phyloP scores from a whole-genome alignment of 2,797 vertebrate genomes.

The Characodon lateralis region DNA sequence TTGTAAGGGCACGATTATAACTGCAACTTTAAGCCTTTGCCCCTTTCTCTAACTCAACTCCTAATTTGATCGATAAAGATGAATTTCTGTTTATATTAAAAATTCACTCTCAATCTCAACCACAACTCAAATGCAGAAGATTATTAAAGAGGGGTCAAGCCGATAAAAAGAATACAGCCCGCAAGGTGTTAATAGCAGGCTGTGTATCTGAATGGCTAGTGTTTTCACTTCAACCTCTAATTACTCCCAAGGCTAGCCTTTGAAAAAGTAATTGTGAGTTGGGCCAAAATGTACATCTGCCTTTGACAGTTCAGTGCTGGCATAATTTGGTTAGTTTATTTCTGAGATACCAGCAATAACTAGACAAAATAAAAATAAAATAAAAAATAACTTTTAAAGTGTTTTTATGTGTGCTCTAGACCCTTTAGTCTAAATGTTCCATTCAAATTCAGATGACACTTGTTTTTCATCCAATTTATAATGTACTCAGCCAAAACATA shows the following conservation, averaged over 20 bases:
- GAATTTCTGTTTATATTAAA: conserved; percentile 71
- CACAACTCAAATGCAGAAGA: conserved; percentile 27
- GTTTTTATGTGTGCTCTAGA: background rate
- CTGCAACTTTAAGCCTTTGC: conserved; percentile 31
- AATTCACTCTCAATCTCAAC: conserved; percentile 67
- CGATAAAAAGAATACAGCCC: conserved; percentile 58
- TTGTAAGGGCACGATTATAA: background rate
- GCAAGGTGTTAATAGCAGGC: conserved; percentile 66
- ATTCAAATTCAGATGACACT: conserved; percentile 17
- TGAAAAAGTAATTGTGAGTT: conserved; percentile 77
- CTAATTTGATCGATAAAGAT: conserved; percentile 77
- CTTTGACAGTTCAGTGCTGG: conserved; percentile 64
- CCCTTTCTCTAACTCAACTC: conserved; percentile 48
- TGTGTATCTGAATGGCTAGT: conserved; percentile 73
- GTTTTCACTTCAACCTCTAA: conserved; percentile 68
- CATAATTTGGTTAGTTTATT: conserved; percentile 67
- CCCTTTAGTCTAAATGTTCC: background rate
- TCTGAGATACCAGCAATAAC: conserved; percentile 53
- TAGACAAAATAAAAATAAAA: conserved; percentile 15
- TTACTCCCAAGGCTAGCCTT: conserved; percentile 70
- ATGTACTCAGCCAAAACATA: conserved; percentile 10
- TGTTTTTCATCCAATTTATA: conserved; percentile 2
- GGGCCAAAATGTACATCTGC: conserved; percentile 67
- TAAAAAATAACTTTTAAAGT: background rate
- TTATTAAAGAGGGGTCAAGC: conserved; percentile 51